Evolutionary conservation across 2,797 vertebrate species (phyloP).

Genomic region (Myotis planiceps): DNA sequence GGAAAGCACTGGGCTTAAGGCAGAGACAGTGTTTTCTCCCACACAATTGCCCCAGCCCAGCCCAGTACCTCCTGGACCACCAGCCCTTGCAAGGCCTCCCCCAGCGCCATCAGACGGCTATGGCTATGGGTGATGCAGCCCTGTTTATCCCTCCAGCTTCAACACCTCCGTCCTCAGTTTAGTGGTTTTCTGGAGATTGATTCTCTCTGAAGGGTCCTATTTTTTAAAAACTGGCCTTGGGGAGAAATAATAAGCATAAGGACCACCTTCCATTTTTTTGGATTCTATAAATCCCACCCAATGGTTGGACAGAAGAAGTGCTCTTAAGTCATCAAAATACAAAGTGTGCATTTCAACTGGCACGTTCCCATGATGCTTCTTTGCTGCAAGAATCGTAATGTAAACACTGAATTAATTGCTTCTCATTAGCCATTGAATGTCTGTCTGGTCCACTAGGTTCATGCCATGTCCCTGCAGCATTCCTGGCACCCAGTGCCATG

Average conservation of each 20-base stretch:
- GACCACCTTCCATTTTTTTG: neutral
- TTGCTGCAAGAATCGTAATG: neutral
- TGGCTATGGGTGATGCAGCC: rapidly evolving
- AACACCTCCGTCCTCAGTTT: neutral
- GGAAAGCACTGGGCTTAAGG: neutral
- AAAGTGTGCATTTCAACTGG: neutral
- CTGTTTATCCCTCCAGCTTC: neutral
- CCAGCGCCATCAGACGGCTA: rapidly evolving
- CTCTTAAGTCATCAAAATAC: neutral
- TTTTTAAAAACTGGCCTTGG: neutral
- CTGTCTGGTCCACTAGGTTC: neutral
- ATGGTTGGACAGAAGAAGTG: neutral
- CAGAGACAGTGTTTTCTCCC: neutral
- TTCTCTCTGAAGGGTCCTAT: neutral
- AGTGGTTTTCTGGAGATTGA: neutral
- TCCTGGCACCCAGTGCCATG: rapidly evolving
- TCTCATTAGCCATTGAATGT: neutral
- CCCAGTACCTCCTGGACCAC: neutral
- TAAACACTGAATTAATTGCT: neutral
- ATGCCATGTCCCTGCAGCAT: neutral
- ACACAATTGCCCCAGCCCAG: neutral
- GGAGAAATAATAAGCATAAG: neutral
- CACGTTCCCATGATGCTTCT: neutral
- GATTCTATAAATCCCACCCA: neutral
- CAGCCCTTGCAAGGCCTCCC: neutral